Conservation (phyloP, 2,113 vertebrate species). For the Labeo rohita region DNA sequence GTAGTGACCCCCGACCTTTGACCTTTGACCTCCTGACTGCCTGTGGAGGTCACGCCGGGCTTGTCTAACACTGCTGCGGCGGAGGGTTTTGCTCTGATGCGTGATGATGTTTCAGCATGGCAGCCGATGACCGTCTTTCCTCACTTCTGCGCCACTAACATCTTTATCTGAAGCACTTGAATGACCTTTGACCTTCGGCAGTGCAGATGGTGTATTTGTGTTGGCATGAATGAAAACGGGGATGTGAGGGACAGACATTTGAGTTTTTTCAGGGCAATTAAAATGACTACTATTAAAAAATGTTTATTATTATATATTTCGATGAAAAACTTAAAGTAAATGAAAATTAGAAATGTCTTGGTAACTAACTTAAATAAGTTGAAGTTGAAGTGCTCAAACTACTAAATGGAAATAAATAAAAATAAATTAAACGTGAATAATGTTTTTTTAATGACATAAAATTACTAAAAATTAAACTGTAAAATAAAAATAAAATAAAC, state of each 20-base stretch:
- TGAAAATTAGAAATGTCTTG: no score
- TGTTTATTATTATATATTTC: no score
- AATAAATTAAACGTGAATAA: no score
- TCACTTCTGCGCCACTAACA: conserved; percentile 29
- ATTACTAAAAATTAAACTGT: no score
- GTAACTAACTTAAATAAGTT: no score
- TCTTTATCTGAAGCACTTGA: background rate
- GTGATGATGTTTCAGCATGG: background rate
- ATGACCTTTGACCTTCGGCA: background rate
- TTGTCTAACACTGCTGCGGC: conserved; percentile 3
- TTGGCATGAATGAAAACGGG: background rate
- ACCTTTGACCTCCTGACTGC: background rate
- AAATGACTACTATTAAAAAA: no score
- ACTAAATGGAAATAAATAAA: no score
- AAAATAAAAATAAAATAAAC: no score
- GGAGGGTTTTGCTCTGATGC: background rate
- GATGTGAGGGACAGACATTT: background rate
- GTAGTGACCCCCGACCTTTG: conserved; percentile 72
- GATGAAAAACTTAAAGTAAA: no score
- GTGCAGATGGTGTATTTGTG: background rate
- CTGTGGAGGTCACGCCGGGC: background rate
- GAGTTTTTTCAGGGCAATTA: no score
- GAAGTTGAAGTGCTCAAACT: no score
- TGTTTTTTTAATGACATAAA: no score
- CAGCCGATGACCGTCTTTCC: background rate